Conservation (phyloP, 2,888 invertebrate genomes). For the Minunthozetes semirufus region DNA sequence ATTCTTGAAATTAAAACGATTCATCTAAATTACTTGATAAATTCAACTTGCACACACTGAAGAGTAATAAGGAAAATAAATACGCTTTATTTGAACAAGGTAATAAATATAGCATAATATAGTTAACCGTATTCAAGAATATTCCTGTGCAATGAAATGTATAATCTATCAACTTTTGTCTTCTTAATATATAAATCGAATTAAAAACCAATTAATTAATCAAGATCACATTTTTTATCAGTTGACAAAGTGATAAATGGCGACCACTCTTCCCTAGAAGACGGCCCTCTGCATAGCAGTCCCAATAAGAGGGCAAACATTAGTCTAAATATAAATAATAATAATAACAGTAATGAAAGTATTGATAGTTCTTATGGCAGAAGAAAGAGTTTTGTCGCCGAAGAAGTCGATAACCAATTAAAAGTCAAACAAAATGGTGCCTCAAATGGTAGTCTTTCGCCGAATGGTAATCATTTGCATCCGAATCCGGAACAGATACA, state of each 20-base stretch:
- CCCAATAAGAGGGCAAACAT: no score
- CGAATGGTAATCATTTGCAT: not conserved
- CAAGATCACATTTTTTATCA: not conserved
- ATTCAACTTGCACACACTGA: no score
- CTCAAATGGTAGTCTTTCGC: not conserved
- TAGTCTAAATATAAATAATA: not conserved
- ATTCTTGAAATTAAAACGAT: no score
- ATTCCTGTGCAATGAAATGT: no score
- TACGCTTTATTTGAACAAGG: no score
- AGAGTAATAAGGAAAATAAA: no score
- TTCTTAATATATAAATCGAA: no score
- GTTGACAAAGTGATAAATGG: constrained; percentile 15
- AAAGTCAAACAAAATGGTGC: not conserved
- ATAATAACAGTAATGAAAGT: not conserved
- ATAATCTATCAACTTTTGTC: no score
- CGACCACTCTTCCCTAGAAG: not conserved
- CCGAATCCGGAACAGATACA: not conserved
- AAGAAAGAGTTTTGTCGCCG: not conserved
- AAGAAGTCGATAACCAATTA: not conserved
- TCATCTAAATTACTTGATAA: no score
- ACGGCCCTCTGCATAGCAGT: not conserved
- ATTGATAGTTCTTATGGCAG: not conserved
- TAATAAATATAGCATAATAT: no score
- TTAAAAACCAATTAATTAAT: not conserved
- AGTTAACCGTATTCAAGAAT: no score